phyloP scores from a whole-genome alignment of 2,113 vertebrate species.

The Cyphomyrus plagiostoma region DNA sequence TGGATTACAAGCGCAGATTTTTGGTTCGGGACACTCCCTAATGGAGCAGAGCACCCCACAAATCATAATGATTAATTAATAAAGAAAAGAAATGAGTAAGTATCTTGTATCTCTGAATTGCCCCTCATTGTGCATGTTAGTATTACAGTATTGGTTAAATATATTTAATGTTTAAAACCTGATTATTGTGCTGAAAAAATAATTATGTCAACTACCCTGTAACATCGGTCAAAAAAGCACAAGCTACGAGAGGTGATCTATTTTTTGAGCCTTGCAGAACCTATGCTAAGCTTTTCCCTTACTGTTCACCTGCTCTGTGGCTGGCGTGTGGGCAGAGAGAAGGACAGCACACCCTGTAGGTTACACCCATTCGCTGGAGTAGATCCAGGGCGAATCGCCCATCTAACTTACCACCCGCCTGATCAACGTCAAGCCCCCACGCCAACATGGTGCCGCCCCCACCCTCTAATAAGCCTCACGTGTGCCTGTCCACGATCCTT shows the following conservation, averaged over 20 bases:
- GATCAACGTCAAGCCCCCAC: neutral
- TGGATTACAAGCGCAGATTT: slow-evolving; percentile 14
- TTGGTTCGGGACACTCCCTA: neutral
- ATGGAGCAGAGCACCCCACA: neutral
- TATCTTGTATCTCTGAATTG: neutral
- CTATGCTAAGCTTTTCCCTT: neutral
- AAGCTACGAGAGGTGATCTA: neutral
- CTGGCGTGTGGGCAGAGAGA: neutral
- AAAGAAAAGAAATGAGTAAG: slow-evolving; percentile 10
- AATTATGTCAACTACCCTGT: neutral
- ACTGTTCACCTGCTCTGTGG: neutral
- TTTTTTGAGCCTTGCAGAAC: neutral
- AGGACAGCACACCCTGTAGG: neutral
- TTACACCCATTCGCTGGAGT: neutral
- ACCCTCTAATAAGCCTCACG: slow-evolving; percentile 38
- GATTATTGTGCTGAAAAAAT: neutral
- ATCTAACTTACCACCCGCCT: neutral
- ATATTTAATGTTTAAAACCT: neutral
- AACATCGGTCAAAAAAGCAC: neutral
- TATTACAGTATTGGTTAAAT: neutral
- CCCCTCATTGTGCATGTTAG: neutral
- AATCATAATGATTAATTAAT: slow-evolving; percentile 17
- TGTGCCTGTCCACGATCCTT: slow-evolving; percentile 40
- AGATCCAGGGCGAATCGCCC: neutral
- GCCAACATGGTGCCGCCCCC: slow-evolving; percentile 38